Evolutionary conservation across 2,113 vertebrate genomes (phyloP), one percentile per base, ranked within the genome.

Genomic region (Thalassoma bifasciatum): DNA sequence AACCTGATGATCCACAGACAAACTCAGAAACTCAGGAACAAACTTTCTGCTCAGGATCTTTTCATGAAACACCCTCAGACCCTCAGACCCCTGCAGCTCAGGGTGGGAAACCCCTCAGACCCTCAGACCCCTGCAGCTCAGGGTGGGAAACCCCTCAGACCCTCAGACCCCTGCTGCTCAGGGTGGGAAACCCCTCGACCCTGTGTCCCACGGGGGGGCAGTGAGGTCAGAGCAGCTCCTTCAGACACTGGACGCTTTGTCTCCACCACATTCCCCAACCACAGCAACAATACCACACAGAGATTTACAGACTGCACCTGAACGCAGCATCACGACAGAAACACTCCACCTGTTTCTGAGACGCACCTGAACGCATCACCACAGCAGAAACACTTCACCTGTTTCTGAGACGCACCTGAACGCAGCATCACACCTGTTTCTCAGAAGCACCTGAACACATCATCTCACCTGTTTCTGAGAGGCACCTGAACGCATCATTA

Each of bases 171-270:
- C 79, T 83, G 86, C 76, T 17, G 79, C 61, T 68, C 10, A 0
- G 79, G 36, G 60, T 38, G 76, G 79, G 82, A 85, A 75, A 7
- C 82, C 82, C 79, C 76, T 44, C 50, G 0, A 61, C 51, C 23
- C 1, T 57, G 22, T 30, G 10, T 59, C 77, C 65, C 80, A 80
- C 60, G 0, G 63, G 66, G n/a, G 75, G 73, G 59, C 67, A 64
- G 63, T 10, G 24, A 66, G 77, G 82, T 78, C 85, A 34, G 38
- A 17, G 9, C 23, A 3, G 36, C 68, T 73, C 72, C 72, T 57
- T 68, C 70, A 77, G 66, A 88, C 83, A 88, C 72, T 77, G 81
- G 78, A 58, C 17, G 23, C 83, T 84, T 88, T 88, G 86, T 86
- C 81, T 54, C 67, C 64, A 71, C 24, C 14, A 83, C 83, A 76